A percentile compares a stretch with the other conserved stretches of the same genome.
These are phyloP conservation scores for Aphis craccivora DNA, from an alignment of 1,140 invertebrate species.

Conservation along the genomic window DNA sequence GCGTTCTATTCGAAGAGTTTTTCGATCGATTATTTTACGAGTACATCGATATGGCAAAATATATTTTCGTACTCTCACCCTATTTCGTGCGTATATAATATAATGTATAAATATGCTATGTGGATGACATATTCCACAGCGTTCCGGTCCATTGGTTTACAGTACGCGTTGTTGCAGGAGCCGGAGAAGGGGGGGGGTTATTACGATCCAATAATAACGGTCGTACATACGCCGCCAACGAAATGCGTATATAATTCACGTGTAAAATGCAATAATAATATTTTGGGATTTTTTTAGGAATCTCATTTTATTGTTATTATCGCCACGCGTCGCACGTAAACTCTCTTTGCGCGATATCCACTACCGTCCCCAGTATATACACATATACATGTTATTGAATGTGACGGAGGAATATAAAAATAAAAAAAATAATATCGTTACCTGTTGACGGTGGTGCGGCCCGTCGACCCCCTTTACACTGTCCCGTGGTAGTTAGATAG, in stretches of 20 bases:
- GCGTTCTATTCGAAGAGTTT: slow-evolving; percentile 19
- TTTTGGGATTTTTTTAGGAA: slow-evolving; percentile 2
- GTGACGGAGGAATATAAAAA: neutral
- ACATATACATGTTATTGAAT: neutral
- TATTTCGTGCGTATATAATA: neutral
- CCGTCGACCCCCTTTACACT: neutral
- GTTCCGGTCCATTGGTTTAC: slow-evolving; percentile 24
- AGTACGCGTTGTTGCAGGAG: neutral
- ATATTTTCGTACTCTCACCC: slow-evolving; percentile 8
- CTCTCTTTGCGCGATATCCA: neutral
- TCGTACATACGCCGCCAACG: neutral
- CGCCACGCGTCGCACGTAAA: neutral
- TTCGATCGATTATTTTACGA: neutral
- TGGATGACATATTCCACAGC: neutral
- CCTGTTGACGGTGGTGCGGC: neutral
- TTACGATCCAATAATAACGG: neutral
- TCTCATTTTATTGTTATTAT: neutral
- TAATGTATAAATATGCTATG: neutral
- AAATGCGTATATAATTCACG: neutral
- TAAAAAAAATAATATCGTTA: slow-evolving; percentile 8
- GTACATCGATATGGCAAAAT: neutral
- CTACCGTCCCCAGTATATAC: neutral
- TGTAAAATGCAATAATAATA: neutral
- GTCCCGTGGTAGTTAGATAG: too few relatives aligned
- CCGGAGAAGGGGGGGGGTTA: neutral